These are phyloP conservation scores for Pterocles burchelli DNA, from an alignment of 2,113 vertebrate genomes.

Conservation along the genomic window DNA sequence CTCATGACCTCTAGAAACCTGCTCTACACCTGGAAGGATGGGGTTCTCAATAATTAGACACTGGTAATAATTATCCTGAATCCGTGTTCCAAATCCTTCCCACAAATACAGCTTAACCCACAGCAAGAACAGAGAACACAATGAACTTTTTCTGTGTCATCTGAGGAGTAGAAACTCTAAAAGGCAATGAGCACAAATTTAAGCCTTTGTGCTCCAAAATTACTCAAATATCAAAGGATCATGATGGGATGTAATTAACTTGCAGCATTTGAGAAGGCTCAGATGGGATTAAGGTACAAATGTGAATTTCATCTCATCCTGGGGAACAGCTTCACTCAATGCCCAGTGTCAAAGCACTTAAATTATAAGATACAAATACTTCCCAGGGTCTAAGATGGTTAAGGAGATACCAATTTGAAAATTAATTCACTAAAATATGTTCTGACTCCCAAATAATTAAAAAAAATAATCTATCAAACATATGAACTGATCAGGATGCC, in stretches of 20 bases:
- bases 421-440: background rate
- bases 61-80: background rate
- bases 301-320: background rate
- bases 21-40: background rate
- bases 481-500: background rate
- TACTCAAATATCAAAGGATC: conserved; percentile 11
- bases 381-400: background rate
- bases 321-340: background rate
- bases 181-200: background rate
- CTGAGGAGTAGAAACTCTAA: background rate
- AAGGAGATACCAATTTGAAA: background rate
- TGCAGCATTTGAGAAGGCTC: background rate
- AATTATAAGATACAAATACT: background rate
- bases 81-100: background rate
- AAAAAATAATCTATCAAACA: background rate
- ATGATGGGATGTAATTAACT: conserved; percentile 15
- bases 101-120: background rate
- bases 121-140: background rate
- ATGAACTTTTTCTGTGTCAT: background rate
- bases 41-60: background rate
- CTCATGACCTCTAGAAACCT: background rate
- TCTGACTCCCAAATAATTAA: background rate
- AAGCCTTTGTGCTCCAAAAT: conserved; percentile 18
- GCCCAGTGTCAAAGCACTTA: conserved; percentile 23
- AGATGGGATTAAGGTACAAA: conserved; percentile 27